phyloP scores from a whole-genome alignment of 2,888 invertebrate species.

The Oscheius sp. region DNA sequence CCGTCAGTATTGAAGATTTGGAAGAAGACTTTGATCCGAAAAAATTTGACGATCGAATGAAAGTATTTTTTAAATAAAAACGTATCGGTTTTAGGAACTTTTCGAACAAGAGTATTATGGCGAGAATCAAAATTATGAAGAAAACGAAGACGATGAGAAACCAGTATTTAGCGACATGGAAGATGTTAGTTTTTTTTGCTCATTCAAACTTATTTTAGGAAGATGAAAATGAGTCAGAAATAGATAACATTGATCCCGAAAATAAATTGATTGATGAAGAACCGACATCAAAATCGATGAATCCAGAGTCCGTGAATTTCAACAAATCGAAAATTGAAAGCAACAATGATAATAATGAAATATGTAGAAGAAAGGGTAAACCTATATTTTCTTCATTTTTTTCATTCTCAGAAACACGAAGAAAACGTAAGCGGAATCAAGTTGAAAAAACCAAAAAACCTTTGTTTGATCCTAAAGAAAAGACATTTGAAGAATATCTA shows the following conservation, averaged over 20 bases:
- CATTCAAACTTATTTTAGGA: neutral
- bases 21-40: slow-evolving; percentile 75
- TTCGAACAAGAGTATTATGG: slow-evolving; percentile 70
- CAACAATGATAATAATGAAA: slow-evolving; percentile 61
- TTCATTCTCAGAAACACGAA: slow-evolving; percentile 41
- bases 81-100: neutral
- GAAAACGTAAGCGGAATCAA: slow-evolving; percentile 77
- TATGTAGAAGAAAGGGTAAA: slow-evolving; percentile 24
- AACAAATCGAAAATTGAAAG: neutral
- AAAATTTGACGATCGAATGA: slow-evolving; percentile 66
- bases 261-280: slow-evolving; percentile 48
- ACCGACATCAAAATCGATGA: slow-evolving; percentile 18
- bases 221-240: neutral
- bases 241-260: slow-evolving; percentile 42
- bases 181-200: slow-evolving; percentile 29
- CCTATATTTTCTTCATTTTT: neutral
- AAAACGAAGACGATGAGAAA: slow-evolving; percentile 78
- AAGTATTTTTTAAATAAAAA: slow-evolving; percentile 35
- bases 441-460: slow-evolving; percentile 83
- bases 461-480: slow-evolving; percentile 81
- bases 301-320: neutral
- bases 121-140: slow-evolving; percentile 76
- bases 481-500: slow-evolving; percentile 85
- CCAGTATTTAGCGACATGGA: slow-evolving; percentile 80
- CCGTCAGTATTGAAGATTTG: slow-evolving; percentile 82